Evolutionary conservation across 2,888 invertebrate species (phyloP).

Genomic region (Drosophila fulvimacula): DNA sequence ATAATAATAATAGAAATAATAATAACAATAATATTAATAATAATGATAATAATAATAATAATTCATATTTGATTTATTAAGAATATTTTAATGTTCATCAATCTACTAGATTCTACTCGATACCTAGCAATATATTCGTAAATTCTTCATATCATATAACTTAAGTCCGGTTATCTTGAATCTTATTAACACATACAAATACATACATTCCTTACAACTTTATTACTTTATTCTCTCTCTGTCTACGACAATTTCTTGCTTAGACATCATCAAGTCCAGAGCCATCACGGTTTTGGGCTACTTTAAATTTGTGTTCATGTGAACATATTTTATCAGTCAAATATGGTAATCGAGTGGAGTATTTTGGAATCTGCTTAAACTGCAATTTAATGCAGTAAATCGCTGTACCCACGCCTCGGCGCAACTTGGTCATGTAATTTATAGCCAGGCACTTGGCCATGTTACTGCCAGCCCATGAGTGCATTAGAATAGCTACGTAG

Average conservation of each 20-base stretch:
- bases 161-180: too few relatives aligned
- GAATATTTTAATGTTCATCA: too few relatives aligned
- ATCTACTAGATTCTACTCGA: too few relatives aligned
- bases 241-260: too few relatives aligned
- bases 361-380: constrained; percentile 18
- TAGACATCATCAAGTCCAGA: neutral
- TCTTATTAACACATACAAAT: too few relatives aligned
- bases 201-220: too few relatives aligned
- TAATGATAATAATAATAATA: too few relatives aligned
- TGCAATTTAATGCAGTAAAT: constrained; percentile 43
- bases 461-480: constrained; percentile 41
- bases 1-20: too few relatives aligned
- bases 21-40: too few relatives aligned
- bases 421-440: constrained; percentile 41
- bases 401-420: constrained; percentile 50
- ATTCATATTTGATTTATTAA: too few relatives aligned
- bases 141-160: too few relatives aligned
- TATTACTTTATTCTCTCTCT: neutral
- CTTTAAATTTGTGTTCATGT: neutral
- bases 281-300: neutral
- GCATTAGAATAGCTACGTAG: constrained; percentile 57
- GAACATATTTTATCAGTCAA: neutral
- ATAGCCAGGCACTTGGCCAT: constrained; percentile 43
- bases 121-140: too few relatives aligned
- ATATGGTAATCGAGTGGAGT: constrained; percentile 3